A percentile compares a stretch with the other conserved stretches of the same genome.
Conservation (phyloP, 2,113 vertebrate species). For the Asarcornis scutulata region DNA sequence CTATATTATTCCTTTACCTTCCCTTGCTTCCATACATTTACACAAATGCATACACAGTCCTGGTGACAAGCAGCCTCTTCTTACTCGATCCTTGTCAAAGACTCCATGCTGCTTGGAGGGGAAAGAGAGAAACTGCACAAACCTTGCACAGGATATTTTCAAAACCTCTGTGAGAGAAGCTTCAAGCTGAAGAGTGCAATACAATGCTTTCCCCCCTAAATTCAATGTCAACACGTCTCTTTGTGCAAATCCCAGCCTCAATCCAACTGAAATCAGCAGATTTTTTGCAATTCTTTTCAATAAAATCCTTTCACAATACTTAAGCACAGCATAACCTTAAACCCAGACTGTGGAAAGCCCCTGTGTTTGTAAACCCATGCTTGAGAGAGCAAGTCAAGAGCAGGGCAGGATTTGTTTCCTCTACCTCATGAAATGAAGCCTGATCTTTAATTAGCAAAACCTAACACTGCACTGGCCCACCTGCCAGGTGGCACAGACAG, state of each 20-base stretch:
- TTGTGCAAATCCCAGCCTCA: neutral
- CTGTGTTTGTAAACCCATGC: neutral
- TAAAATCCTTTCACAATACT: neutral
- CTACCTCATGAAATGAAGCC: neutral
- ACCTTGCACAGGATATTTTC: neutral
- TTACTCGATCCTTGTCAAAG: neutral
- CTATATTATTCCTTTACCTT: neutral
- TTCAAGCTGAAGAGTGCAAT: neutral
- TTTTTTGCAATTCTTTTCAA: neutral
- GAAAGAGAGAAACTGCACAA: neutral
- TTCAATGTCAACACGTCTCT: neutral
- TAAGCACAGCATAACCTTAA: neutral
- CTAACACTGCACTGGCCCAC: neutral
- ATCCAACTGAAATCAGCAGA: neutral
- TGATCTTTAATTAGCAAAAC: conserved; percentile 5
- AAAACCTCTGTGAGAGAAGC: neutral
- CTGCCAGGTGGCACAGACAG: neutral
- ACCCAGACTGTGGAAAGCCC: fast-evolving
- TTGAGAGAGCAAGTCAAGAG: neutral
- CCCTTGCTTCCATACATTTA: neutral
- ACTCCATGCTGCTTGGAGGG: neutral
- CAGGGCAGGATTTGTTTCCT: neutral
- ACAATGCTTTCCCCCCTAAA: neutral
- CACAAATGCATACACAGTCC: neutral
- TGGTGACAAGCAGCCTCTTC: neutral